These are phyloP conservation scores for Nymphalis c-album DNA, from an alignment of 2,888 invertebrate species.

Conservation along the genomic window DNA sequence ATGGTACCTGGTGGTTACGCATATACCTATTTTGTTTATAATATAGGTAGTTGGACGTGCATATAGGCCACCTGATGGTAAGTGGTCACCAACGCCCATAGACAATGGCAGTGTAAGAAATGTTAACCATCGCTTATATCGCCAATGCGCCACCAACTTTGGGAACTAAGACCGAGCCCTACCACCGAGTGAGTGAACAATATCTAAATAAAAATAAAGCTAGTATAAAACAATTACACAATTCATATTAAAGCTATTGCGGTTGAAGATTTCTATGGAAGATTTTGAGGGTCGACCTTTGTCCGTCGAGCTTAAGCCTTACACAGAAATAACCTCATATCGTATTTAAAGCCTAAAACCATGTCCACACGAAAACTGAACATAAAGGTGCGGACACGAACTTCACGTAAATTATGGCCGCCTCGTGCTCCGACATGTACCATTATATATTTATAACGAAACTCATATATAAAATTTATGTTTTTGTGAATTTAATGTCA, in stretches of 20 bases:
- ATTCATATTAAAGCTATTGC: background rate
- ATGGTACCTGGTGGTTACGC: no score
- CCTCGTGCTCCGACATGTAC: conserved; percentile 36
- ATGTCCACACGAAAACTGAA: conserved; percentile 32
- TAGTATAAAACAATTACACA: background rate
- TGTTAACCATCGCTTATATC: no score
- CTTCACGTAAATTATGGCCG: conserved; percentile 61
- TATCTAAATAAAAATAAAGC: no score
- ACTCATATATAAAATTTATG: conserved; percentile 36
- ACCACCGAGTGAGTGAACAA: no score
- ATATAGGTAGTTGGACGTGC: no score
- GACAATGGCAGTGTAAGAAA: no score
- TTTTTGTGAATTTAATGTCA: conserved; percentile 25
- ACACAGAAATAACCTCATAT: conserved; percentile 23
- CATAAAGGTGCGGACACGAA: conserved; percentile 54
- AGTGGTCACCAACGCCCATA: no score
- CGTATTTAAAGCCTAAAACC: conserved; percentile 37
- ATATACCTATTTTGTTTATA: no score
- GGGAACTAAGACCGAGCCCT: no score
- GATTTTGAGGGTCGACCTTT: conserved; percentile 7
- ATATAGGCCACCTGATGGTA: no score
- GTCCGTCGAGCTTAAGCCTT: conserved; percentile 4
- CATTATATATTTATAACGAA: conserved; percentile 57
- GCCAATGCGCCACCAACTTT: no score
- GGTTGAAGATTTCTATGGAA: background rate